Evolutionary conservation across 2,888 invertebrate genomes (phyloP), one percentile per base, ranked within the genome.

Genomic region (Phaonia tiefii): DNA sequence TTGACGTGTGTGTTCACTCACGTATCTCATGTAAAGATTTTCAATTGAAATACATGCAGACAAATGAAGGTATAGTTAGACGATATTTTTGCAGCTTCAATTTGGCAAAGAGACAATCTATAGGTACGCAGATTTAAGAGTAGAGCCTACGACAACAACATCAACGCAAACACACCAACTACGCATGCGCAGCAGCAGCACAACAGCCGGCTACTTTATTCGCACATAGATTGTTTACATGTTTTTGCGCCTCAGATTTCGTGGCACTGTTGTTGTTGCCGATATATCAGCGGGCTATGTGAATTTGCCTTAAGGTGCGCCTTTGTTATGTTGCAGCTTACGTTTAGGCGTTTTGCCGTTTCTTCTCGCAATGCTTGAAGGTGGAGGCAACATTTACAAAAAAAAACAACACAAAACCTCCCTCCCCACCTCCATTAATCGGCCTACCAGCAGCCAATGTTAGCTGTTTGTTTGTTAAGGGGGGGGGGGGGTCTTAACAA

Each of bases 171-270:
- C 79, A 39, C 63, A 15, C 39, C 77, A 63, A 79, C 79, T 77
- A 83, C 83, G 82, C 80, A 83, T 82, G 79, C 56, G 79, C 73
- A 63, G 63, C 70, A 71, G 70, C 78, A 63, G 63, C 22, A 72
- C 13, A 22, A 49, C 63, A 54, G 22, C 37, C 37, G 46, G 15
- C 46, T 20, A 11, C 54, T 63, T 63, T 39, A 39, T 31, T 31
- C 63, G 20, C 60, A 39, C 37, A 37, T 39, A 20, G 1, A 60
- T 39, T 39, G 37, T 31, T n/a, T 39, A 37, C 17, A 60, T 93
- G 93, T 54, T 1, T 54, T 44, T 44, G n/a, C 13, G 44, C n/a
- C 31, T 3, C 4, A 31, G 31, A 31, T 31, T 3, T 31, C 31
- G 8, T 31, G 31, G n/a, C 44, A 44, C 10, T 13, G 44, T 31